These are phyloP conservation scores for Romanogobio albipinnatus DNA, from an alignment of 2,113 vertebrate genomes.

Conservation along the genomic window DNA sequence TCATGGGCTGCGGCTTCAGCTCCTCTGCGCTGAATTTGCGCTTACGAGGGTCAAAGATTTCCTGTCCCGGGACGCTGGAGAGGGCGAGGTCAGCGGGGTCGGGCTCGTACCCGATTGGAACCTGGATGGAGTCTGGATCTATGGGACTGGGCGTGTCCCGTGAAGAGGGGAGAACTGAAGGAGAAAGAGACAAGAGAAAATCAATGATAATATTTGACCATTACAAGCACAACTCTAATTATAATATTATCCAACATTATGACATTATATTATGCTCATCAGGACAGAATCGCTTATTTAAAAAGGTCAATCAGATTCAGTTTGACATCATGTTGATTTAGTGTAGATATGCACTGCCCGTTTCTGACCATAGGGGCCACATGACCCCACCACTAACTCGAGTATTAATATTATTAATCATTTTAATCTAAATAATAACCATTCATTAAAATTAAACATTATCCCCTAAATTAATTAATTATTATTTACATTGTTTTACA, in stretches of 20 bases:
- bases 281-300: not conserved
- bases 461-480: not conserved
- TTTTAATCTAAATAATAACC: too few species aligned
- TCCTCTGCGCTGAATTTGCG: constrained; percentile 96
- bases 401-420: too few species aligned
- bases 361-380: not conserved
- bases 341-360: not conserved
- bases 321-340: not conserved
- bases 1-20: constrained; percentile 98
- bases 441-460: too few species aligned
- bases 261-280: not conserved
- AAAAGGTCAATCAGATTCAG: not conserved
- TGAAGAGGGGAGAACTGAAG: constrained; percentile 76
- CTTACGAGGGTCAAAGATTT: constrained; percentile 96
- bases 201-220: too few species aligned
- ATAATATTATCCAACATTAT: too few species aligned
- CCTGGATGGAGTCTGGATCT: constrained; percentile 95
- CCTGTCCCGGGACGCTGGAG: constrained; percentile 98
- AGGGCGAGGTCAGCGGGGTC: constrained; percentile 95
- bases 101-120: constrained; percentile 89
- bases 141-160: constrained; percentile 95
- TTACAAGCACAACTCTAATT: too few species aligned
- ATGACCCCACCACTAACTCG: not conserved
- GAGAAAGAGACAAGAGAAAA: not conserved
- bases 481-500: not conserved